Percentiles rank a stretch among this genome's conserved stretches.
These are phyloP conservation scores for Halichondria panicea DNA, from an alignment of 37 sponge, comb jelly and placozoan species.

Conservation along the genomic window DNA sequence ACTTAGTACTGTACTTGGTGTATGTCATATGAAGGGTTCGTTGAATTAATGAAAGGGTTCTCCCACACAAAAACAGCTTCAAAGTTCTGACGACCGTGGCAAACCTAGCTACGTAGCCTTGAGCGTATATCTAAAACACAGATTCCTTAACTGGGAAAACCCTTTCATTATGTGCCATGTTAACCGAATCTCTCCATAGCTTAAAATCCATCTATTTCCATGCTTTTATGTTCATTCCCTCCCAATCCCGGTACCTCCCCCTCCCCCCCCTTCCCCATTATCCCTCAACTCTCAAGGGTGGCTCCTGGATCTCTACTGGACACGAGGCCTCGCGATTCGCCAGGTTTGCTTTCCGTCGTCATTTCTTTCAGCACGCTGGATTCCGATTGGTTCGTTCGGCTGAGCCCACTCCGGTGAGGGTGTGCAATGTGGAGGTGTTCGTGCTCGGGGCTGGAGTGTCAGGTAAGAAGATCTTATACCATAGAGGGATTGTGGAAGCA, in stretches of 20 bases:
- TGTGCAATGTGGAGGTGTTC: conserved; percentile 66
- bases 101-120: no score
- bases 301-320: conserved; percentile 88
- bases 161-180: no score
- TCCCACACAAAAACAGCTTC: no score
- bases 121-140: no score
- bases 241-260: not conserved
- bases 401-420: conserved; percentile 60
- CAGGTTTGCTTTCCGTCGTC: conserved; percentile 81
- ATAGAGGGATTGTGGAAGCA: no score
- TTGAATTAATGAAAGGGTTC: no score
- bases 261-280: not conserved
- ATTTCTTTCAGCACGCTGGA: conserved; percentile 90
- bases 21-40: no score
- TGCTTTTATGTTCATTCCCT: not conserved
- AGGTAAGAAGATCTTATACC: conserved; percentile 58
- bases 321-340: conserved; percentile 76
- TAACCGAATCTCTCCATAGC: no score
- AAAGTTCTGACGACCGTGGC: no score
- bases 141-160: no score
- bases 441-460: conserved; percentile 70
- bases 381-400: conserved; percentile 80
- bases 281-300: conserved; percentile 63
- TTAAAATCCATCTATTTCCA: no score
- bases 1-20: no score